Evolutionary conservation across 2,888 invertebrate species (phyloP).

Genomic region (Harpalus rubripes): DNA sequence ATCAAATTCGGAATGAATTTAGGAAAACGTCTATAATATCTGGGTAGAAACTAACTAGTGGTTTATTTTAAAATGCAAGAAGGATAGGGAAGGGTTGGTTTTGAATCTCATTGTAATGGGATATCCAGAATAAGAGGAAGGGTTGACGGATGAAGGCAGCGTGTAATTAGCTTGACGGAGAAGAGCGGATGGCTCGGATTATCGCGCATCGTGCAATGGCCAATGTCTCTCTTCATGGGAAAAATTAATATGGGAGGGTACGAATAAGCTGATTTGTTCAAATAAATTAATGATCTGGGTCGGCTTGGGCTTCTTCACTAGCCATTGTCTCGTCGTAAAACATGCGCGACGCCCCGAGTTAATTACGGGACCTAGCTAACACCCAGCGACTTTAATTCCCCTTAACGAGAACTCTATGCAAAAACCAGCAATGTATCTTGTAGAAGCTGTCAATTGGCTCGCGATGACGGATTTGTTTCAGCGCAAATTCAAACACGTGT

Average conservation of each 20-base stretch:
- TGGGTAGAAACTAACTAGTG: not conserved
- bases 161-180: constrained; percentile 62
- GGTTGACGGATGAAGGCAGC: constrained; percentile 62
- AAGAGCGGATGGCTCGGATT: constrained; percentile 58
- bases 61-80: constrained; percentile 21
- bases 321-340: constrained; percentile 50
- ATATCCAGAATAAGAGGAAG: constrained; percentile 57
- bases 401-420: constrained; percentile 77
- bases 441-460: constrained; percentile 16
- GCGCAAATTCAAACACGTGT: constrained; percentile 37
- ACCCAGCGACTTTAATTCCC: constrained; percentile 74
- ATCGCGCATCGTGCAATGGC: constrained; percentile 55
- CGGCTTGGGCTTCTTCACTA: constrained; percentile 16
- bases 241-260: constrained; percentile 75
- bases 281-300: constrained; percentile 77
- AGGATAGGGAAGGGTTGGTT: constrained; percentile 18
- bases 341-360: constrained; percentile 73
- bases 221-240: constrained; percentile 68
- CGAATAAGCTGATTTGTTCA: constrained; percentile 78
- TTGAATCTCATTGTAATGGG: constrained; percentile 52
- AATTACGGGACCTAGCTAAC: constrained; percentile 74
- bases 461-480: not conserved
- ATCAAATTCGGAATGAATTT: too few relatives aligned
- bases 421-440: constrained; percentile 72
- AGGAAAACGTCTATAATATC: too few relatives aligned